A percentile compares a stretch with the other conserved stretches of the same genome.
Evolutionary conservation across 2,113 vertebrate genomes (phyloP).

Genomic region (Festucalex cinctus): DNA sequence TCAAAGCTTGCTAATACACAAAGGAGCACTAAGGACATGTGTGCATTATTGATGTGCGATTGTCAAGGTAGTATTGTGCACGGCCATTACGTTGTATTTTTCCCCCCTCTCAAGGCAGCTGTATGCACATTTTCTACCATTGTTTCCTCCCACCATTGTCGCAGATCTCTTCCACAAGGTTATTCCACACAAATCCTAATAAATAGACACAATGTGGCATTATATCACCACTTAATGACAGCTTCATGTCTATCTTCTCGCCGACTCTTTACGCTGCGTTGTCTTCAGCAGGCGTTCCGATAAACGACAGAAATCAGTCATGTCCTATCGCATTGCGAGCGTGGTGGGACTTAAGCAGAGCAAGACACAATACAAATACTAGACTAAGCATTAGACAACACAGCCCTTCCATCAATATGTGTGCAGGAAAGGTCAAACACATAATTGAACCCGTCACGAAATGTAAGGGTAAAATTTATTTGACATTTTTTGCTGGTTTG

Average conservation of each 20-base stretch:
- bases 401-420: not conserved
- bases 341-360: conserved; percentile 25
- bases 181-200: not conserved
- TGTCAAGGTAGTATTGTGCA: not conserved
- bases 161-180: not conserved
- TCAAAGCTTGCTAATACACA: not conserved
- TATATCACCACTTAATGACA: conserved; percentile 8
- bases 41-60: conserved; percentile 1
- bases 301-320: conserved; percentile 45
- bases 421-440: not conserved
- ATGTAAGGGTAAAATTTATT: not conserved
- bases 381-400: not conserved
- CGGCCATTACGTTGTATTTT: not conserved
- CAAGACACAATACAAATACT: conserved; percentile 39
- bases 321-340: conserved; percentile 29
- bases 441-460: not conserved
- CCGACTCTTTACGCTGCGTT: conserved; percentile 24
- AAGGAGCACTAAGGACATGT: not conserved
- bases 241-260: conserved; percentile 22
- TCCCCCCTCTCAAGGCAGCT: not conserved
- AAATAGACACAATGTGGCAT: not conserved
- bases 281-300: conserved; percentile 22
- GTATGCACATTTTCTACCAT: not conserved
- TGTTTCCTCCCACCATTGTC: not conserved
- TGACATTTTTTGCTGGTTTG: not conserved